Base-by-base conservation (phyloP, 2,888 invertebrate genomes). In the Troides aeacus region DNA sequence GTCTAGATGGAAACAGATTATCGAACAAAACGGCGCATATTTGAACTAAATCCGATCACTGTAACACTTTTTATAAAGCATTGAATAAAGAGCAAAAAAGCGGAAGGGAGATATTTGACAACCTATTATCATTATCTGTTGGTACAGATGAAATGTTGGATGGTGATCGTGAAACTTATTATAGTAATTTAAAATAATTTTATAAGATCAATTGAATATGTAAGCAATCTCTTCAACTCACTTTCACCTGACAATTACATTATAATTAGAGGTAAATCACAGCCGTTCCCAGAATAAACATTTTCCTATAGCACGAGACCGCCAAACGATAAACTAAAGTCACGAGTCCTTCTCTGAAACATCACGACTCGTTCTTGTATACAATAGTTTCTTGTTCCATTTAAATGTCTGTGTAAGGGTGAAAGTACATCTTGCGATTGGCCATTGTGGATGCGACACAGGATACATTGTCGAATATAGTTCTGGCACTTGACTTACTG, bases 341-440 rank as follows among this genome's bases (percentile, higher is more conserved):
- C 91, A 92, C 91, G 92, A 91, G 80, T 83, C 86, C 87, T 84
- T 81, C 85, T 84, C 83, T 84, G 86, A 85, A 86, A 85, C 85
- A 89, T 90, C 91, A 92, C 91, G 90, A 90, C 80, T 86, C 76
- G 77, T 79, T 83, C 81, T 80, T 76, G 83, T 81, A 79, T 86
- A 90, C 88, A 89, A 90, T 89, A 81, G 86, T 82, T 80, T 56
- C 80, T 86, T 85, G 85, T 88, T 87, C 84, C 84, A 86, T 90
- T 89, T 46, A 46, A 89, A 84, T 83, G 83, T 84, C 84, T 82
- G 84, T 83, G 79, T 71, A 80, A 83, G 88, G 86, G 89, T 88
- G 90, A 91, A 92, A 91, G 92, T 89, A 84, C 81, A 76, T 75
- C 81, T 81, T 78, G 83, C 89, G 90, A 89, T 90, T 88, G 88